phyloP scores from a whole-genome alignment of 2,113 vertebrate genomes.

The Gavialis gangeticus region DNA sequence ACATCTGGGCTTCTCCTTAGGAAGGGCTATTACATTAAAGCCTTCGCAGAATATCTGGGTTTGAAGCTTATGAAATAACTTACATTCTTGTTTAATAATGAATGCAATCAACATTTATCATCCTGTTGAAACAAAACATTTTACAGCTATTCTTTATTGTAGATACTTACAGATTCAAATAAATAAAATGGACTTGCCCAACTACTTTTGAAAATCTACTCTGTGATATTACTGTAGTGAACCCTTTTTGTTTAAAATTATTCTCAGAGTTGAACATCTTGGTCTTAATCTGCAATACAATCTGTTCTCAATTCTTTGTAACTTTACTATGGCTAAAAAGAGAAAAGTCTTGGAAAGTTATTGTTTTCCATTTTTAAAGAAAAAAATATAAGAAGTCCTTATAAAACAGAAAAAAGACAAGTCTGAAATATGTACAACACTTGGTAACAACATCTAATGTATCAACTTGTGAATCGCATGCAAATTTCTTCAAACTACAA shows the following conservation, averaged over 20 bases:
- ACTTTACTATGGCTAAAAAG: neutral
- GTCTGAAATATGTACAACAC: neutral
- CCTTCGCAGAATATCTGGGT: neutral
- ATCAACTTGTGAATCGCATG: neutral
- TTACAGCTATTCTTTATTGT: too few species aligned
- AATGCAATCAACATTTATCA: neutral
- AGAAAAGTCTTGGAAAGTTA: neutral
- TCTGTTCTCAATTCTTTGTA: neutral
- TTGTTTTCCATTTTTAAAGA: neutral
- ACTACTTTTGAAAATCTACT: too few species aligned
- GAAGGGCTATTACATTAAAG: neutral
- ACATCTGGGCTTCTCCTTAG: neutral
- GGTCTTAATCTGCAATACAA: neutral
- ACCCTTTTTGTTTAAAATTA: too few species aligned
- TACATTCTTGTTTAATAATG: neutral
- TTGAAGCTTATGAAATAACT: neutral
- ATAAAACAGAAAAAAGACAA: neutral
- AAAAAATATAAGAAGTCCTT: neutral
- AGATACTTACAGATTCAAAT: too few species aligned
- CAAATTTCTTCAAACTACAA: neutral
- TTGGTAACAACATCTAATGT: neutral
- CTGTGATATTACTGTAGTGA: too few species aligned
- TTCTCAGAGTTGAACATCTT: neutral
- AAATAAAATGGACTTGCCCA: too few species aligned
- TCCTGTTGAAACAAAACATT: neutral